Evolutionary conservation across 2,888 invertebrate species (phyloP).

Genomic region (Dichetophora obliterata): DNA sequence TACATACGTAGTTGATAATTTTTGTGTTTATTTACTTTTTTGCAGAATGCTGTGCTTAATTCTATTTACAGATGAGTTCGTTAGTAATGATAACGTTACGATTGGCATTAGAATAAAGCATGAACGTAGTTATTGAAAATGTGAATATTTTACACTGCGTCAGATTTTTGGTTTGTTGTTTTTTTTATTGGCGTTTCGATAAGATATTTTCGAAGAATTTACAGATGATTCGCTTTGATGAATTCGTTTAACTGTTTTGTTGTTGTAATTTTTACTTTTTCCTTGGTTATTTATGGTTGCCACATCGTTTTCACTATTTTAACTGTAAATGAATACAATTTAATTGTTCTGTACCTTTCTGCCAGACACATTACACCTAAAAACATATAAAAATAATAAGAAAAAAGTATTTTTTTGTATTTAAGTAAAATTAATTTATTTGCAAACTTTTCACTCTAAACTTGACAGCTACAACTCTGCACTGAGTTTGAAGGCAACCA

Average conservation of each 20-base stretch:
- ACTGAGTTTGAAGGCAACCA: not conserved
- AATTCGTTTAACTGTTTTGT: slow-evolving; percentile 21
- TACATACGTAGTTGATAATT: slow-evolving; percentile 3
- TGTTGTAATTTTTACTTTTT: not conserved
- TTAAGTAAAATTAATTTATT: too few relatives aligned
- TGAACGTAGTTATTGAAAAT: not conserved
- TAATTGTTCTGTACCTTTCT: not conserved
- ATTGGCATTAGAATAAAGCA: not conserved
- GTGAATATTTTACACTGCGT: slow-evolving; percentile 22
- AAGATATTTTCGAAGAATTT: slow-evolving; percentile 14
- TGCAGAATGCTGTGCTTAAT: not conserved
- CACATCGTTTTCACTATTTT: too few relatives aligned
- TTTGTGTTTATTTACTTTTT: slow-evolving; percentile 40
- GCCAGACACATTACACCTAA: not conserved
- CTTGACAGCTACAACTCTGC: not conserved
- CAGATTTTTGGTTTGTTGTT: not conserved
- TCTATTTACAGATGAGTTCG: slow-evolving; percentile 30
- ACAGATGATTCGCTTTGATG: not conserved
- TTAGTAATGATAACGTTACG: slow-evolving; percentile 1
- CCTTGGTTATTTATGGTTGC: not conserved
- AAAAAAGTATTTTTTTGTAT: too few relatives aligned
- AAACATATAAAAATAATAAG: not conserved
- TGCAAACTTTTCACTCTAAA: not conserved
- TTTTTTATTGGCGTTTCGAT: slow-evolving; percentile 4
- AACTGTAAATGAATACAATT: too few relatives aligned